Base-by-base conservation (phyloP, 2,888 invertebrate genomes). In the Poecilus cupreus region DNA sequence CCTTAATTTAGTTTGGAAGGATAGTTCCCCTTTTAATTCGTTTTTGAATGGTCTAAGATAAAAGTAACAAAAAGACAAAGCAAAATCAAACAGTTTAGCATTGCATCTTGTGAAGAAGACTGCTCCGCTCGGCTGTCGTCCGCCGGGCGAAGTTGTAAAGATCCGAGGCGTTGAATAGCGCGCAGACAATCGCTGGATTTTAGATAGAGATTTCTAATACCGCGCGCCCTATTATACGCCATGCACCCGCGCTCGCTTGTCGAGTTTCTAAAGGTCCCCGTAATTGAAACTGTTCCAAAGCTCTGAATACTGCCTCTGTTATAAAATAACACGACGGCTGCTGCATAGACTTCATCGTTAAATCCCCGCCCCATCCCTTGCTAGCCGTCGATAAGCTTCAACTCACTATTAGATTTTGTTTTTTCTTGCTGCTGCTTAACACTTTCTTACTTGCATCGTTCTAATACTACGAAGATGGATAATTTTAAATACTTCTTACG, bases 161-260 rank as follows among this genome's bases (percentile, higher is more conserved):
- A 72, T 70, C 60, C 79, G 49, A 24, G 37, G 32, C 37, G 75
- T 39, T 81, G 81, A 81, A 81, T 75, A 18, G 76, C 79, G 75
- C 46, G 54, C 85, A 85, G 87, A 88, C 88, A 88, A 88, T 88
- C 84, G 87, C 84, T 86, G 88, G 88, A 88, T 88, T 88, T 87
- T 85, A 86, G 87, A 88, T 88, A 87, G 86, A 87, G 85, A 86
- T 87, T 87, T 86, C 87, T 88, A 88, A 88, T 88, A 85, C 88
- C 85, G 84, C 84, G 83, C 84, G 64, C 85, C 46, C 87, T 85
- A 88, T 88, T 88, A 87, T 86, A 86, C 85, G 86, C 86, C 88
- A 88, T 88, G 88, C 86, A 85, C 86, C 85, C 86, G 85, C 85
- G 49, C 13, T 26, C 37, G 49, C 88, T 88, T 88, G 88, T 87